Conservation (phyloP, 2,888 invertebrate genomes). For the Priocnemis perturbator region DNA sequence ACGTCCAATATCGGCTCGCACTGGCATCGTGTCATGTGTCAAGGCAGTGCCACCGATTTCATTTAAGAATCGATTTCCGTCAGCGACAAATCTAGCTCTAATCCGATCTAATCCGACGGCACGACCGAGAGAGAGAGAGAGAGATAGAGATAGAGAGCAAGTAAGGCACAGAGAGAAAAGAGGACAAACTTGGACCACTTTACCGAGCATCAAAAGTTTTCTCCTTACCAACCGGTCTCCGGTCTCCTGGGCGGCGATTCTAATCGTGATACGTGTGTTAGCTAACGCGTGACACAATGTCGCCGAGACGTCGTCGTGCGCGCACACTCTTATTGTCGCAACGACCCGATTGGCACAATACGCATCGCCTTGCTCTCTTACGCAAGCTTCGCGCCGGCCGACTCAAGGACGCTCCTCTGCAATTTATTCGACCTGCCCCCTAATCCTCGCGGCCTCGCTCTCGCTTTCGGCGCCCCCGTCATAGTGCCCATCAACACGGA, state of each 20-base stretch:
- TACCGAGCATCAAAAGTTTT: not conserved
- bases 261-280: not conserved
- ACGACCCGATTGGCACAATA: conserved; percentile 40
- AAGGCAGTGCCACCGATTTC: conserved; percentile 4
- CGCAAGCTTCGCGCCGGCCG: conserved; percentile 39
- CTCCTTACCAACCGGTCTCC: too few species aligned
- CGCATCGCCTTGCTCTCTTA: conserved; percentile 31
- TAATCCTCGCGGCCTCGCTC: conserved; percentile 21
- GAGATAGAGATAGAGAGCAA: not conserved
- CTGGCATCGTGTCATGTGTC: conserved; percentile 4
- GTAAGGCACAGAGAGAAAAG: not conserved
- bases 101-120: not conserved
- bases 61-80: conserved; percentile 2
- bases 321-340: conserved; percentile 36
- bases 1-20: not conserved
- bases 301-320: not conserved
- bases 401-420: conserved; percentile 39
- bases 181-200: conserved; percentile 4
- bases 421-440: conserved; percentile 27
- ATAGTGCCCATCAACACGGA: not conserved
- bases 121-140: not conserved
- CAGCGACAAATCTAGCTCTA: not conserved
- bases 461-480: too few species aligned
- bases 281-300: conserved; percentile 27
- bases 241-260: not conserved